Evolutionary conservation across 2,797 vertebrate species (phyloP).

Genomic region (Clarias pachynema): DNA sequence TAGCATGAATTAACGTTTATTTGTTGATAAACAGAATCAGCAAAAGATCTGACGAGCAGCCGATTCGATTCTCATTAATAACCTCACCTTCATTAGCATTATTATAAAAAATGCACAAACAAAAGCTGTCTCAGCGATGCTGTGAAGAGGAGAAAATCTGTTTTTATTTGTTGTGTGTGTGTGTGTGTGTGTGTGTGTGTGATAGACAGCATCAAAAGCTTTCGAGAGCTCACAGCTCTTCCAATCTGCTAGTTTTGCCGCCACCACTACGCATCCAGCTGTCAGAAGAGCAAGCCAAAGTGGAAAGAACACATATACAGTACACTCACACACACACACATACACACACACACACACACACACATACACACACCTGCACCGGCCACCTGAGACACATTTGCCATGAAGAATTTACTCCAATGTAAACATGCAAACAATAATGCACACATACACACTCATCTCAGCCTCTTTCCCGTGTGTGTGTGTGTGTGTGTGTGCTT

Average conservation of each 20-base stretch:
- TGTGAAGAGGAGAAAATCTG: slow-evolving; percentile 16
- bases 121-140: slow-evolving; percentile 24
- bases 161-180: slow-evolving; percentile 15
- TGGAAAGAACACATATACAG: neutral
- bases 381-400: slow-evolving; percentile 20
- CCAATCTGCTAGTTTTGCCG: slow-evolving; percentile 32
- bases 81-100: neutral
- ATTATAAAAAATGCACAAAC: neutral
- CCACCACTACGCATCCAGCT: slow-evolving; percentile 25
- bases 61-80: neutral
- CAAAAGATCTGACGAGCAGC: neutral
- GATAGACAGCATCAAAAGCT: slow-evolving; percentile 8
- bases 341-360: slow-evolving; percentile 14
- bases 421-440: slow-evolving; percentile 18
- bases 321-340: slow-evolving; percentile 15
- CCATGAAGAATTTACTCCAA: slow-evolving; percentile 10
- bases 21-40: neutral
- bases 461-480: neutral
- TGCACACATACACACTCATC: neutral
- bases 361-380: slow-evolving; percentile 17
- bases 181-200: slow-evolving; percentile 13
- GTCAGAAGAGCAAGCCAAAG: slow-evolving; percentile 16
- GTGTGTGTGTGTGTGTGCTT: slow-evolving; percentile 23
- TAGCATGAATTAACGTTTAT: neutral
- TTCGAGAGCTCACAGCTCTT: neutral